Evolutionary conservation across 2,797 vertebrate genomes (phyloP).

Genomic region (Pristis pectinata): DNA sequence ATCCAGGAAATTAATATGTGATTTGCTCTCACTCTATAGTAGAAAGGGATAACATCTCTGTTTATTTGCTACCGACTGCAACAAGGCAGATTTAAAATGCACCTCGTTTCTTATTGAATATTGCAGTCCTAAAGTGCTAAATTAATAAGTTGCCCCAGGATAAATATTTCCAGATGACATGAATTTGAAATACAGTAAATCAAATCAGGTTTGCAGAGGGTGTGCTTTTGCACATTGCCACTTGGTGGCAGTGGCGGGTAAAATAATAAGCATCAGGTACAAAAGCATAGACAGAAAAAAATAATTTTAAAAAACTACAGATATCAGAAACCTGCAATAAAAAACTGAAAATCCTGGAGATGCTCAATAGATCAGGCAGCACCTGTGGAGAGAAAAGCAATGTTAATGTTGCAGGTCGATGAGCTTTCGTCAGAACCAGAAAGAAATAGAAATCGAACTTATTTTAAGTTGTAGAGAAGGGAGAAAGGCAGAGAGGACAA

Average conservation of each 20-base stretch:
- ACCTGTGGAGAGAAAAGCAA: background rate
- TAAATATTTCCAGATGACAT: background rate
- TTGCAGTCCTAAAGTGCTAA: too few relatives aligned
- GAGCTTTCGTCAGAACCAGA: too few relatives aligned
- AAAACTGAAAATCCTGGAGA: too few relatives aligned
- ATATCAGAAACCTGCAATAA: too few relatives aligned
- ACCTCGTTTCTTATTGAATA: background rate
- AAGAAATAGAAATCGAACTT: too few relatives aligned
- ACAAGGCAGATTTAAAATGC: background rate
- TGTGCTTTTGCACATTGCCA: background rate
- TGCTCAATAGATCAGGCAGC: background rate
- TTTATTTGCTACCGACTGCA: background rate
- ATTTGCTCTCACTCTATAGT: background rate
- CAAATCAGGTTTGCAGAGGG: background rate
- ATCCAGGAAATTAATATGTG: background rate
- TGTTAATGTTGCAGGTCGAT: too few relatives aligned
- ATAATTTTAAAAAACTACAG: too few relatives aligned
- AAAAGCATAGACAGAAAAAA: background rate
- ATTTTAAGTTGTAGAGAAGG: too few relatives aligned
- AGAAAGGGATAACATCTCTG: background rate
- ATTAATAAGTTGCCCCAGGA: background rate
- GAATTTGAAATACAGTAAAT: background rate
- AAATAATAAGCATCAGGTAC: background rate
- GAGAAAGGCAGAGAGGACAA: too few relatives aligned
- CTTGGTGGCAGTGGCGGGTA: slow-evolving; percentile 23